Evolutionary conservation across 1,140 invertebrate genomes (phyloP).

Genomic region (Hirudo medicinalis): DNA sequence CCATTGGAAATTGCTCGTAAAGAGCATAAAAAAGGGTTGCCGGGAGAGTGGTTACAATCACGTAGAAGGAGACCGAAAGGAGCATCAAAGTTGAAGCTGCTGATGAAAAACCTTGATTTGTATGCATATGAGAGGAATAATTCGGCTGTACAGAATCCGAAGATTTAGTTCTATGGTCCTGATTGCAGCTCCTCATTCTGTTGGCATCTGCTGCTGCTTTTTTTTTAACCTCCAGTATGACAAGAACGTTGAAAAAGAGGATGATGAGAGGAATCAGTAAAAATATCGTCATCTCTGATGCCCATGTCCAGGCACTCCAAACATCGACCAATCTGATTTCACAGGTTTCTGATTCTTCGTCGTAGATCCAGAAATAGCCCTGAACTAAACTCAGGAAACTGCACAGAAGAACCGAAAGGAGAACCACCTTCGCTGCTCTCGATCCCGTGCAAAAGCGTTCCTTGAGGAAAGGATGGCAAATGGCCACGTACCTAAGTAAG

Average conservation of each 20-base stretch:
- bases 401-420: slow-evolving; percentile 22
- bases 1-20: slow-evolving; percentile 21
- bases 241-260: slow-evolving; percentile 36
- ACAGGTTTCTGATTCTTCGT: slow-evolving; percentile 22
- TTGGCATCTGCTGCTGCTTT: not conserved
- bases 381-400: slow-evolving; percentile 30
- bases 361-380: slow-evolving; percentile 37
- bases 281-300: slow-evolving; percentile 35
- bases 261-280: slow-evolving; percentile 32
- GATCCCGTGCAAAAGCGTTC: slow-evolving; percentile 63
- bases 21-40: slow-evolving; percentile 35
- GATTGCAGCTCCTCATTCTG: not conserved
- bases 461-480: slow-evolving; percentile 60
- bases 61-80: slow-evolving; percentile 37
- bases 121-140: not conserved
- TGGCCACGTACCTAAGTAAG: slow-evolving; percentile 54
- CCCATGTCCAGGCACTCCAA: slow-evolving; percentile 33
- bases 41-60: slow-evolving; percentile 36
- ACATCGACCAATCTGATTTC: slow-evolving; percentile 19
- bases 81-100: slow-evolving; percentile 33
- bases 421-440: slow-evolving; percentile 54
- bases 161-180: not conserved
- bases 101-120: slow-evolving; percentile 16
- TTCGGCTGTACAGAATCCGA: not conserved
- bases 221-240: slow-evolving; percentile 33